phyloP scores from a whole-genome alignment of 2,113 vertebrate species.

The Garra rufa region DNA sequence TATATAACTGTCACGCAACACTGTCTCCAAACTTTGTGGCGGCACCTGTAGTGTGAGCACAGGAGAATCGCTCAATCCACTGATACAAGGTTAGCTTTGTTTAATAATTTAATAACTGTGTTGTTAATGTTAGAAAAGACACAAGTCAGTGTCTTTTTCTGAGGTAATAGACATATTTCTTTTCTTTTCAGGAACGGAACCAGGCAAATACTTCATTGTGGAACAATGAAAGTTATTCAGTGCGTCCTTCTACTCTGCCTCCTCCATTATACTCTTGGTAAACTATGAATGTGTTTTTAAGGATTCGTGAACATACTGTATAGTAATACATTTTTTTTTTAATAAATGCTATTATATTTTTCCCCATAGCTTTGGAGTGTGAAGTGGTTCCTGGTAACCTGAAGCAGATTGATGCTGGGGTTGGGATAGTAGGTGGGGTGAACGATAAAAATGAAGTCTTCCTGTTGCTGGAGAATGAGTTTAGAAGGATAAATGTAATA shows the following conservation, averaged over 20 bases:
- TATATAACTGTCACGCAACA: neutral
- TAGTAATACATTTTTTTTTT: neutral
- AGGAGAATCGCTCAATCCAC: neutral
- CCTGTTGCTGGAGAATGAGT: slow-evolving; percentile 4
- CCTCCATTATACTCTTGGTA: slow-evolving; percentile 1
- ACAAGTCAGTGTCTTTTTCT: no score
- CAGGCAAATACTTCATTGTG: neutral
- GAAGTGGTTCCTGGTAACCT: slow-evolving; percentile 4
- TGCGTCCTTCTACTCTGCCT: slow-evolving; percentile 3
- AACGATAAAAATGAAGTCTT: neutral
- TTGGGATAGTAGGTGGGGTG: slow-evolving; percentile 29
- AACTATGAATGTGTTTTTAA: neutral
- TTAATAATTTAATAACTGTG: no score
- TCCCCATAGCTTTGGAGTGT: slow-evolving; percentile 38
- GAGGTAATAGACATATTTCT: neutral
- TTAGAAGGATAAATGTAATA: neutral
- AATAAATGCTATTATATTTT: neutral
- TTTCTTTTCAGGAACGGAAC: neutral
- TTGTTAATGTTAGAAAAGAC: no score
- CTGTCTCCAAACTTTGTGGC: neutral
- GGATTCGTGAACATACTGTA: neutral
- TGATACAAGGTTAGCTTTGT: neutral
- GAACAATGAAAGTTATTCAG: neutral
- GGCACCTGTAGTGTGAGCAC: neutral
- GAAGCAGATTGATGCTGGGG: slow-evolving; percentile 21